phyloP scores from a whole-genome alignment of 2,797 vertebrate species.

The Catharus ustulatus region DNA sequence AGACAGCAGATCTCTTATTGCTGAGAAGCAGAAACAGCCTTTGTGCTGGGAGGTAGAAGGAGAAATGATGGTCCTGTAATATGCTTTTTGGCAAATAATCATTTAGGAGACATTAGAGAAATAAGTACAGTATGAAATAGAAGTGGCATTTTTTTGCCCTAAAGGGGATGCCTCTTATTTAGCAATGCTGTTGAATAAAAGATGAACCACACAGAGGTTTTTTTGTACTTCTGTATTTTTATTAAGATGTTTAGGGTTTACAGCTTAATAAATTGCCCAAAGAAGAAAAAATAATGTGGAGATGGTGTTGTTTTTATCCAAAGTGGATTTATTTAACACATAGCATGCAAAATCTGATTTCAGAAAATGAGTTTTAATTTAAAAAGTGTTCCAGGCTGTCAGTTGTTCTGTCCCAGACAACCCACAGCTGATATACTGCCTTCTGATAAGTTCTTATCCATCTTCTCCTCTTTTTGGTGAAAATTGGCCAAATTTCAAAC shows the following conservation, averaged over 20 bases:
- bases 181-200: constrained; percentile 43
- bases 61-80: constrained; percentile 41
- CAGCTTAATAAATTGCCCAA: constrained; percentile 35
- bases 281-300: neutral
- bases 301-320: neutral
- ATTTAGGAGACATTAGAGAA: constrained; percentile 59
- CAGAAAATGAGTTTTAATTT: neutral
- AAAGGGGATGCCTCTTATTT: constrained; percentile 17
- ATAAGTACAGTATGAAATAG: constrained; percentile 52
- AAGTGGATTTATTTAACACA: neutral
- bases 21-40: neutral
- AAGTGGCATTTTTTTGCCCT: constrained; percentile 47
- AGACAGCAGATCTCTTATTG: neutral
- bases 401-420: neutral
- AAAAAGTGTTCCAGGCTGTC: neutral
- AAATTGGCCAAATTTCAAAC: neutral
- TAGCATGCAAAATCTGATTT: neutral
- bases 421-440: neutral
- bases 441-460: neutral
- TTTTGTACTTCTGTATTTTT: constrained; percentile 44
- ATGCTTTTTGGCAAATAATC: constrained; percentile 58
- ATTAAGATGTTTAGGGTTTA: constrained; percentile 44
- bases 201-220: constrained; percentile 4
- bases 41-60: constrained; percentile 7
- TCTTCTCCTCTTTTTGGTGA: neutral